Evolutionary conservation across 35 echinoderm and acorn worm genomes (phyloP).

Genomic region (Apostichopus parvimensis): DNA sequence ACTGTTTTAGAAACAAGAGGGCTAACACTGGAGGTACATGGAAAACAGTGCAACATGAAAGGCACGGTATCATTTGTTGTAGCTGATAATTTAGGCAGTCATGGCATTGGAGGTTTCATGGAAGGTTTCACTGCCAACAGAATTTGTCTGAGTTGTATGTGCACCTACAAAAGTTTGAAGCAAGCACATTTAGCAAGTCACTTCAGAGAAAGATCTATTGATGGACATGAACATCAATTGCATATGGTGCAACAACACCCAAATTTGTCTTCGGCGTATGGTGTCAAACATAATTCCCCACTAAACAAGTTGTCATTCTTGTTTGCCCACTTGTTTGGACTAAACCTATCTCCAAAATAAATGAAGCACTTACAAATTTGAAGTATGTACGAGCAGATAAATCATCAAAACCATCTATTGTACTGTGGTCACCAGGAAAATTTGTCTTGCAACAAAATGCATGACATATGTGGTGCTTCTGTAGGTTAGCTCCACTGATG

Average conservation of each 20-base stretch:
- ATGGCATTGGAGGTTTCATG: not conserved
- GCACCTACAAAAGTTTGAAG: slow-evolving; percentile 44
- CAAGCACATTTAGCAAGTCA: not conserved
- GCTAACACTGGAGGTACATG: not conserved
- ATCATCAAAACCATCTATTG: slow-evolving; percentile 40
- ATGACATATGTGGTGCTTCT: no score
- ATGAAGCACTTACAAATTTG: not conserved
- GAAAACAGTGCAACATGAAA: no score
- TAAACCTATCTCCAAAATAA: no score
- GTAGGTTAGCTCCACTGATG: no score
- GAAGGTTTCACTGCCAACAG: not conserved
- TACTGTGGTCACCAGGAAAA: no score
- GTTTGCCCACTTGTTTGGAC: slow-evolving; percentile 23
- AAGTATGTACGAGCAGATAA: not conserved
- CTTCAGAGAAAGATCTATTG: not conserved
- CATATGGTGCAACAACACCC: not conserved
- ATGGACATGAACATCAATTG: slow-evolving; percentile 2
- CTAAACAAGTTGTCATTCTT: not conserved
- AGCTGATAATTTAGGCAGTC: not conserved
- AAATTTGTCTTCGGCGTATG: no score
- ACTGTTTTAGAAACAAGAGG: no score
- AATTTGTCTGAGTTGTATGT: slow-evolving; percentile 21
- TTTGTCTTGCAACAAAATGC: no score
- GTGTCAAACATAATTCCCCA: no score
- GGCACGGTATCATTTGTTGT: not conserved